These are phyloP conservation scores for Gymnoscopelus microlampas DNA, from an alignment of 2,797 vertebrate genomes.

Conservation along the genomic window DNA sequence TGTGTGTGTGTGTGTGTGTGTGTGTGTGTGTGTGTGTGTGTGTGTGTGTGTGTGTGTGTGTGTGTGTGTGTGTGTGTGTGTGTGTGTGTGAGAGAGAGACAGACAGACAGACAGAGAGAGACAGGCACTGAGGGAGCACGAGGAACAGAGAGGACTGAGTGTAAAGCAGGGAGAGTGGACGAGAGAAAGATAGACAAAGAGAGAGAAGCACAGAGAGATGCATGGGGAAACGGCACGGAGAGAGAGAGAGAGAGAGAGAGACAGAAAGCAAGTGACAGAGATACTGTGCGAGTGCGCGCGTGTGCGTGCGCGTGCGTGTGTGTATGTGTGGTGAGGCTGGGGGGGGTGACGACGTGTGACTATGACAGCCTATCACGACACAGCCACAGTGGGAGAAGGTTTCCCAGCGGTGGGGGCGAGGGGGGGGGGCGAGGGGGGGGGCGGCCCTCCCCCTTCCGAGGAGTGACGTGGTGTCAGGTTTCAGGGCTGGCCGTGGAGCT, in stretches of 20 bases:
- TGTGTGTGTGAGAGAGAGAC: too few species aligned
- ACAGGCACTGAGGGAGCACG: too few species aligned
- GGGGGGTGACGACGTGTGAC: neutral
- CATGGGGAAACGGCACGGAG: slow-evolving; percentile 12
- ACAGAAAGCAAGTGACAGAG: slow-evolving; percentile 16
- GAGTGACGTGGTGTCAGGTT: slow-evolving; percentile 76
- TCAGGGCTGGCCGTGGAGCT: slow-evolving; percentile 71
- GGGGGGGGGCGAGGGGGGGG: slow-evolving; percentile 37
- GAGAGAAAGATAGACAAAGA: slow-evolving; percentile 21
- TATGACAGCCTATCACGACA: slow-evolving; percentile 68
- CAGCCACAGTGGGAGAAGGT: slow-evolving; percentile 62
- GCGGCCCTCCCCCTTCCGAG: slow-evolving; percentile 21
- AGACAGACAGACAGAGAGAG: too few species aligned
- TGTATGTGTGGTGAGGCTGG: slow-evolving; percentile 22
- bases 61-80: too few species aligned
- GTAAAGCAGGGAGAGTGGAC: neutral
- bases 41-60: too few species aligned
- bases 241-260: slow-evolving; percentile 39
- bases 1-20: neutral
- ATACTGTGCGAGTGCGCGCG: slow-evolving; percentile 35
- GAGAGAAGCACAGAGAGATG: slow-evolving; percentile 4
- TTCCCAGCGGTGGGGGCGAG: slow-evolving; percentile 46
- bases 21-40: neutral
- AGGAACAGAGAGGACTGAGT: neutral
- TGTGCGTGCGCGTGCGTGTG: slow-evolving; percentile 19